A percentile compares a stretch with the other conserved stretches of the same genome.
phyloP scores from a whole-genome alignment of 2,797 vertebrate genomes.

The Bradypus variegatus region DNA sequence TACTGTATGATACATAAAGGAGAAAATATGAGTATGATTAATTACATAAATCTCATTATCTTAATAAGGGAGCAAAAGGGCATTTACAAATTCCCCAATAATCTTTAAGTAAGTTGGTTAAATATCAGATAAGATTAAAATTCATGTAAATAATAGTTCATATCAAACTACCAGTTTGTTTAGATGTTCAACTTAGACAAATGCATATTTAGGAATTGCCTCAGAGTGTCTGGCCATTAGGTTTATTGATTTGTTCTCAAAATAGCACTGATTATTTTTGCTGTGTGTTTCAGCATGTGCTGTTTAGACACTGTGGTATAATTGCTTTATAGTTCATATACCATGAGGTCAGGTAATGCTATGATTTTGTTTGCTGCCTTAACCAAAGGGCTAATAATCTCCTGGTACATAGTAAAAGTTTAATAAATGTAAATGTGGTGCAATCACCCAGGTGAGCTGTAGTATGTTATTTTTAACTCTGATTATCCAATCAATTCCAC shows the following conservation, averaged over 20 bases:
- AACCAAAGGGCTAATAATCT: not conserved
- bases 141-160: not conserved
- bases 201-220: not conserved
- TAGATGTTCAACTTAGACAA: not conserved
- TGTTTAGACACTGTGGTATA: not conserved
- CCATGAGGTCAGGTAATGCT: not conserved
- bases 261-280: not conserved
- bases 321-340: not conserved
- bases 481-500: not conserved
- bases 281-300: not conserved
- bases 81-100: not conserved
- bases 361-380: not conserved
- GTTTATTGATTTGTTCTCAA: not conserved
- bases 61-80: not conserved
- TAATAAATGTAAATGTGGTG: not conserved
- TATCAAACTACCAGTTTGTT: not conserved
- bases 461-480: constrained; percentile 24
- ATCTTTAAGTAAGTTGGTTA: not conserved
- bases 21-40: not conserved
- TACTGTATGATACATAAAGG: not conserved
- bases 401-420: not conserved
- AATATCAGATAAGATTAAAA: not conserved
- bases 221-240: not conserved
- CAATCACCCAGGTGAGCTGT: not conserved
- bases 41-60: not conserved